Evolutionary conservation across 2,888 invertebrate species (phyloP).

Genomic region (Mimachlamys varia): DNA sequence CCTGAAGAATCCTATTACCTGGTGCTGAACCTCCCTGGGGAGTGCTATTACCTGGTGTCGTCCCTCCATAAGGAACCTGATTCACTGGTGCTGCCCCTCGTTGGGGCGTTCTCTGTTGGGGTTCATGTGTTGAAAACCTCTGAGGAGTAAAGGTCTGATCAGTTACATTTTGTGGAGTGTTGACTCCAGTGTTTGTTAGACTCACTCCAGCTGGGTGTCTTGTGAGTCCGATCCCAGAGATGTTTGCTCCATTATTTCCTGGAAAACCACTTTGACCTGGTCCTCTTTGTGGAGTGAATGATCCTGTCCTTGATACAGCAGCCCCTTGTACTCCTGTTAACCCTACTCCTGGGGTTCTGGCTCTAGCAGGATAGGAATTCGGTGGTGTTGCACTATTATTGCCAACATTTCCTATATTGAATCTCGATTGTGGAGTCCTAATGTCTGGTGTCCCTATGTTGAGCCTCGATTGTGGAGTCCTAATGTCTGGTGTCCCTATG

Average conservation of each 20-base stretch:
- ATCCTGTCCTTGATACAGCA: not conserved
- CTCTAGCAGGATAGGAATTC: not conserved
- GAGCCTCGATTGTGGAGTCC: not conserved
- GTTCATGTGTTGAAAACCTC: not conserved
- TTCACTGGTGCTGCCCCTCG: not conserved
- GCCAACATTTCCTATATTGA: not conserved
- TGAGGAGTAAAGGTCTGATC: not conserved
- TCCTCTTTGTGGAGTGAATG: not conserved
- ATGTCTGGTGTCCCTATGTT: constrained; percentile 1
- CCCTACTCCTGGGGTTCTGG: not conserved
- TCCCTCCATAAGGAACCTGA: not conserved
- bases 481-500: not conserved
- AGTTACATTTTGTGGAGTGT: not conserved
- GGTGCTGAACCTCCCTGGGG: not conserved
- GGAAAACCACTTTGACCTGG: not conserved
- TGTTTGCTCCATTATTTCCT: not conserved
- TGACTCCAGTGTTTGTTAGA: not conserved
- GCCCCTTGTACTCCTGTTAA: not conserved
- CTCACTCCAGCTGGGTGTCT: not conserved
- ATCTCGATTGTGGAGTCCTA: constrained; percentile 4
- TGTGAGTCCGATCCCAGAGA: not conserved
- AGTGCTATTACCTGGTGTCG: not conserved
- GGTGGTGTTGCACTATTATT: not conserved
- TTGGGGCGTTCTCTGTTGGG: not conserved
- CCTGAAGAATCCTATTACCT: not conserved